Conservation (phyloP, 2,888 invertebrate genomes). For the Euzophera pinguis region DNA sequence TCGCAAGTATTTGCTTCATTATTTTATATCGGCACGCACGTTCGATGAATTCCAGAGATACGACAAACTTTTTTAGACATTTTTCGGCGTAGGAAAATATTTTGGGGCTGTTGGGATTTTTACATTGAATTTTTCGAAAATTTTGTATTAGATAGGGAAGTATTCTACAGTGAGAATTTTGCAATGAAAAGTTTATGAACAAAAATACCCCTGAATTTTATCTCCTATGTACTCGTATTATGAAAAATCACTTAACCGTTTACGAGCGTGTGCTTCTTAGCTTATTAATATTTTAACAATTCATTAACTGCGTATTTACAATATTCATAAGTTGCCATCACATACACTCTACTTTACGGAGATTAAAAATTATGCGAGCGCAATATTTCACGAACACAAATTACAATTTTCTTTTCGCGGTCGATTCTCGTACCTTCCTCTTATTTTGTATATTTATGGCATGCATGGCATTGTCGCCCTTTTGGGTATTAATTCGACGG, state of each 20-base stretch:
- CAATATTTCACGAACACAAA: constrained; percentile 11
- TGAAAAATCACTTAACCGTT: no score
- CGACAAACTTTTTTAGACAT: constrained; percentile 7
- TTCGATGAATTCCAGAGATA: constrained; percentile 14
- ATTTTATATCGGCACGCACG: constrained; percentile 21
- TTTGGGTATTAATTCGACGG: constrained; percentile 3
- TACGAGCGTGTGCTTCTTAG: no score
- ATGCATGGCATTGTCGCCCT: constrained; percentile 4
- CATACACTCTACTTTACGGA: background rate
- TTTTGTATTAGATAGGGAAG: background rate
- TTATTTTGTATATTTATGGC: constrained; percentile 9
- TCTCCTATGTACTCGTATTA: no score
- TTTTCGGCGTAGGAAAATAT: constrained; percentile 7
- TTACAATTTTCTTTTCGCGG: constrained; percentile 11
- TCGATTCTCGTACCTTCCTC: background rate
- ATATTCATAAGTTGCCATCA: background rate
- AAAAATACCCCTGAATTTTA: no score
- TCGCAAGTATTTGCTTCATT: constrained; percentile 21
- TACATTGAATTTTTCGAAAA: no score
- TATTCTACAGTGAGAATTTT: no score
- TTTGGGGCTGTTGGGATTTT: background rate
- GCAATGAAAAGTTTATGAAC: no score
- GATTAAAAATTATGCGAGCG: constrained; percentile 12
- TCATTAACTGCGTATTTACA: background rate
- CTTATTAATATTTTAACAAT: no score